These are phyloP conservation scores for Netelia fuscicornis DNA, from an alignment of 2,888 invertebrate species.

Conservation along the genomic window DNA sequence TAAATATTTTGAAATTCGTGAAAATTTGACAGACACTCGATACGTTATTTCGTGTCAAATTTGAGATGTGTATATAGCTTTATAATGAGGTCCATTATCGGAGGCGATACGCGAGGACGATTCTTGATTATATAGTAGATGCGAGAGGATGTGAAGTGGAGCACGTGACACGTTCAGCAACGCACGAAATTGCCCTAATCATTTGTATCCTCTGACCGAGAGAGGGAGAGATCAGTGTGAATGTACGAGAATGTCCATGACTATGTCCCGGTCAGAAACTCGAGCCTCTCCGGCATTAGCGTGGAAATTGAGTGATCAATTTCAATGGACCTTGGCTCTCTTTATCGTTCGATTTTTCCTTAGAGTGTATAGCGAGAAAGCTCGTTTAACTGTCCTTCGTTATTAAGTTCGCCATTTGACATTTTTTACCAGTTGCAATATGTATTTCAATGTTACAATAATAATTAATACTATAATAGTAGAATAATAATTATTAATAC, in stretches of 20 bases:
- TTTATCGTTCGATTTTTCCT: constrained; percentile 31
- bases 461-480: too few relatives aligned
- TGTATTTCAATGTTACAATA: too few relatives aligned
- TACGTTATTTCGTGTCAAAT: constrained; percentile 23
- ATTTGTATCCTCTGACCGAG: constrained; percentile 45
- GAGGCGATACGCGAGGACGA: constrained; percentile 18
- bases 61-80: background rate
- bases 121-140: constrained; percentile 27
- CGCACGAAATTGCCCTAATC: constrained; percentile 58
- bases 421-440: too few relatives aligned
- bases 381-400: background rate
- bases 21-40: background rate
- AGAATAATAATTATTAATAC: too few relatives aligned
- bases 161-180: constrained; percentile 44
- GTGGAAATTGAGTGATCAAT: constrained; percentile 56
- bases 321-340: constrained; percentile 18
- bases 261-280: background rate
- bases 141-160: constrained; percentile 16
- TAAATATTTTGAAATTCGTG: background rate
- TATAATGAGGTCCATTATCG: constrained; percentile 50
- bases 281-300: constrained; percentile 11
- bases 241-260: background rate
- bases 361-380: background rate
- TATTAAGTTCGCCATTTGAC: background rate
- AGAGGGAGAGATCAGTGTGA: background rate